phyloP scores from a whole-genome alignment of 1,140 invertebrate species.

The Armadillidium nasatum region DNA sequence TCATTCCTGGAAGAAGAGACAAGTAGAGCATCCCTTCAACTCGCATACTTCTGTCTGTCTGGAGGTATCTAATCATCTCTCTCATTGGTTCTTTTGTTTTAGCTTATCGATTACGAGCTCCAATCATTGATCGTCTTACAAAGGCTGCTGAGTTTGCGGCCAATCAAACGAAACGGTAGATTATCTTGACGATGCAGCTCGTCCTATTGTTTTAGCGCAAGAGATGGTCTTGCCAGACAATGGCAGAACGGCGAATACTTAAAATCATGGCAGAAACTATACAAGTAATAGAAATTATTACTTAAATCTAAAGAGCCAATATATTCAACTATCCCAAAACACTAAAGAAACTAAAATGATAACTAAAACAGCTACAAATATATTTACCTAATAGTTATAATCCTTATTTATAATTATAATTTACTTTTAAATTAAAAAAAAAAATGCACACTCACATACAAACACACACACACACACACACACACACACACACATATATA shows the following conservation, averaged over 20 bases:
- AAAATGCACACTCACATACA: no score
- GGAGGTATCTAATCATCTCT: constrained; percentile 39
- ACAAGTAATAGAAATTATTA: neutral
- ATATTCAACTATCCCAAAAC: no score
- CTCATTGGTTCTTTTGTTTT: constrained; percentile 43
- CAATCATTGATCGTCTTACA: constrained; percentile 40
- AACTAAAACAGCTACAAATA: no score
- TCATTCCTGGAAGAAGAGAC: neutral
- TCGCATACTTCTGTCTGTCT: constrained; percentile 12
- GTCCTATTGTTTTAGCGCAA: constrained; percentile 39
- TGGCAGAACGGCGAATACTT: neutral
- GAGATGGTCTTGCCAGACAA: constrained; percentile 17
- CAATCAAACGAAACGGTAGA: constrained; percentile 35
- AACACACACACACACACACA: no score
- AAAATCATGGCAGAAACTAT: neutral
- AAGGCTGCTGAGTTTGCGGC: constrained; percentile 27
- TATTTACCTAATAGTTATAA: no score
- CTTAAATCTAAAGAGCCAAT: no score
- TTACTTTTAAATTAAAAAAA: no score
- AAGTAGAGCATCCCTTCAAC: neutral
- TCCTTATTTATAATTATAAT: no score
- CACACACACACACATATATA: neutral
- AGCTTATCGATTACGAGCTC: constrained; percentile 39
- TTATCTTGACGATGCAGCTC: constrained; percentile 32
- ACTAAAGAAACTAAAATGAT: no score